These are phyloP conservation scores for Acromyrmex charruanus DNA, from an alignment of 1,140 invertebrate species.

Conservation along the genomic window DNA sequence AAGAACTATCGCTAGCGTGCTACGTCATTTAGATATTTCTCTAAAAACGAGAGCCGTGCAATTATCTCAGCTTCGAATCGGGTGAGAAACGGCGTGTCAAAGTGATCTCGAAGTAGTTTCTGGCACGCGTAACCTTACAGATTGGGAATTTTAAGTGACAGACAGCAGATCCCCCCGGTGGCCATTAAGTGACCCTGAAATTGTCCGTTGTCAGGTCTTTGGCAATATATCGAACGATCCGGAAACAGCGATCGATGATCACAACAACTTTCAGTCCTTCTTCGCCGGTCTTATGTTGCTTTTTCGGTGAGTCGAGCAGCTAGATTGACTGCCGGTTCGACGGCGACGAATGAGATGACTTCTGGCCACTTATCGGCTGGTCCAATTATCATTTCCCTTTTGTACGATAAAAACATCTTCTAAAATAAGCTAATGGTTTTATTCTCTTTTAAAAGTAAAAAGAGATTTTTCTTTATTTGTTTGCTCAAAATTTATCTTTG, in stretches of 20 bases:
- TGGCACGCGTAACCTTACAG: conserved; percentile 50
- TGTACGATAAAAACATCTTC: not conserved
- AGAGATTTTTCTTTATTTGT: not conserved
- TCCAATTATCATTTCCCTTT: conserved; percentile 42
- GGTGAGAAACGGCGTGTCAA: conserved; percentile 7
- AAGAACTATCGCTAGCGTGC: not conserved
- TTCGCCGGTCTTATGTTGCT: conserved; percentile 96
- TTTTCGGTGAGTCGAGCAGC: conserved; percentile 94
- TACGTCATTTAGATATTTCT: not conserved
- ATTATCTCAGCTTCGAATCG: conserved; percentile 6
- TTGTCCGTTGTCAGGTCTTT: conserved; percentile 91
- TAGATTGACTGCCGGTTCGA: conserved; percentile 69
- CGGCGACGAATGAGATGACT: conserved; percentile 24
- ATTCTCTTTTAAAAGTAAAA: not conserved
- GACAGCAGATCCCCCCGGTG: conserved; percentile 32
- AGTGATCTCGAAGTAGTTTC: conserved; percentile 18
- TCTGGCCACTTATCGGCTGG: conserved; percentile 50
- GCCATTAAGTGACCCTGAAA: conserved; percentile 75
- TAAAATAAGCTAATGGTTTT: not conserved
- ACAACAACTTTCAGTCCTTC: conserved; percentile 99
- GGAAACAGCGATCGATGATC: conserved; percentile 95
- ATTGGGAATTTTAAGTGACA: conserved; percentile 63
- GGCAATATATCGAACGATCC: conserved; percentile 97
- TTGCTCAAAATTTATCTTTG: not conserved
- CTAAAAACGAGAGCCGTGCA: conserved; percentile 8